Conservation (phyloP, 1,140 invertebrate species). For the Ylistrum balloti region DNA sequence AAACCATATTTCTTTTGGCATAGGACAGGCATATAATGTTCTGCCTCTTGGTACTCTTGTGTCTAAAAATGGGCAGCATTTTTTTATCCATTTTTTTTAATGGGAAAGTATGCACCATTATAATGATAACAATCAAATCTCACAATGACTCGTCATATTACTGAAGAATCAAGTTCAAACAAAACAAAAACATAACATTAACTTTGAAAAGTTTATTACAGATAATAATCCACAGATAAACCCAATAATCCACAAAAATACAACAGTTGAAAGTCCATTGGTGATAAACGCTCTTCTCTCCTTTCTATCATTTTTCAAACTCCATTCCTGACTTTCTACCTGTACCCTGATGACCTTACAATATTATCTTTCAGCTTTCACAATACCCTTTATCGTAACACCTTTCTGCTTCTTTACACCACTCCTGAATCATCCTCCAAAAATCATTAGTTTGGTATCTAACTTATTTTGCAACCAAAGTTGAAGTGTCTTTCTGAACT, state of each 20-base stretch:
- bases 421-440: background rate
- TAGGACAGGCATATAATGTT: too few species aligned
- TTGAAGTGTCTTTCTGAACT: background rate
- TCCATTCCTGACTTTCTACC: background rate
- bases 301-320: background rate
- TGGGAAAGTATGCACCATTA: too few species aligned
- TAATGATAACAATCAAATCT: too few species aligned
- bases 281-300: background rate
- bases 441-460: background rate
- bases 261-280: background rate
- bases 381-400: background rate
- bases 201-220: background rate
- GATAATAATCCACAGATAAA: background rate
- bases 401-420: background rate
- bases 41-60: too few species aligned
- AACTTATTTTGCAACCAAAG: conserved; percentile 19
- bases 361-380: background rate
- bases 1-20: too few species aligned
- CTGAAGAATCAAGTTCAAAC: too few species aligned
- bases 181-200: background rate
- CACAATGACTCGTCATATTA: too few species aligned
- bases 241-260: background rate
- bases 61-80: too few species aligned
- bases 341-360: conserved; percentile 19
- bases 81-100: too few species aligned